phyloP scores from a whole-genome alignment of 2,797 vertebrate species.

The Coendou prehensilis region DNA sequence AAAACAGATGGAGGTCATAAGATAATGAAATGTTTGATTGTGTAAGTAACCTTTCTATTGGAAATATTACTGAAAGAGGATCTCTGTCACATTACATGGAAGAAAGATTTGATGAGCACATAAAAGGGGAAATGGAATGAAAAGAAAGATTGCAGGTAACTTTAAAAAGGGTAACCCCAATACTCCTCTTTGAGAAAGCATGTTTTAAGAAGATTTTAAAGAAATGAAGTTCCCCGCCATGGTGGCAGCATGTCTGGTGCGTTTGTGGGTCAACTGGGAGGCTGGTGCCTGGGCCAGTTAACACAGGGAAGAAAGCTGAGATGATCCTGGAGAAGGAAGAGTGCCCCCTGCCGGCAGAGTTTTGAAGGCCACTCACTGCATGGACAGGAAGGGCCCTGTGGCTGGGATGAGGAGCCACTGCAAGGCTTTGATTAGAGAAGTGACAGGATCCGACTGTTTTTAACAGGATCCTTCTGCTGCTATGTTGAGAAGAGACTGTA shows the following conservation, averaged over 20 bases:
- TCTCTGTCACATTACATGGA: conserved; percentile 14
- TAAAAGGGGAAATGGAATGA: not conserved
- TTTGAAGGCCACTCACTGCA: not conserved
- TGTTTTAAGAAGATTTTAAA: not conserved
- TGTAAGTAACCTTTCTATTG: not conserved
- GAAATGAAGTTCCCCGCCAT: not conserved
- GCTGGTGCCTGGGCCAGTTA: not conserved
- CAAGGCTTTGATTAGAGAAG: not conserved
- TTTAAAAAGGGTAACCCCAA: not conserved
- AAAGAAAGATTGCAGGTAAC: not conserved
- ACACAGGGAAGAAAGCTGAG: accelerated
- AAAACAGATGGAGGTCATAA: conserved; percentile 65
- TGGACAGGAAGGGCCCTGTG: not conserved
- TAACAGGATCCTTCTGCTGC: too few relatives aligned
- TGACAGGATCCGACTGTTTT: not conserved
- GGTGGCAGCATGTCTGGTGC: accelerated
- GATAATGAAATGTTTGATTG: conserved; percentile 33
- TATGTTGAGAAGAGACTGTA: not conserved
- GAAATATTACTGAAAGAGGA: conserved; percentile 14
- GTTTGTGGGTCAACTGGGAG: not conserved
- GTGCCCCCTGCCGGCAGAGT: too few relatives aligned
- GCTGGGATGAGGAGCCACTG: not conserved
- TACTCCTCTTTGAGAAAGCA: not conserved
- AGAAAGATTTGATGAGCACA: not conserved
- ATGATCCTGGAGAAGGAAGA: not conserved